Evolutionary conservation across 2,797 vertebrate species (phyloP).

Genomic region (Nothura maculosa): DNA sequence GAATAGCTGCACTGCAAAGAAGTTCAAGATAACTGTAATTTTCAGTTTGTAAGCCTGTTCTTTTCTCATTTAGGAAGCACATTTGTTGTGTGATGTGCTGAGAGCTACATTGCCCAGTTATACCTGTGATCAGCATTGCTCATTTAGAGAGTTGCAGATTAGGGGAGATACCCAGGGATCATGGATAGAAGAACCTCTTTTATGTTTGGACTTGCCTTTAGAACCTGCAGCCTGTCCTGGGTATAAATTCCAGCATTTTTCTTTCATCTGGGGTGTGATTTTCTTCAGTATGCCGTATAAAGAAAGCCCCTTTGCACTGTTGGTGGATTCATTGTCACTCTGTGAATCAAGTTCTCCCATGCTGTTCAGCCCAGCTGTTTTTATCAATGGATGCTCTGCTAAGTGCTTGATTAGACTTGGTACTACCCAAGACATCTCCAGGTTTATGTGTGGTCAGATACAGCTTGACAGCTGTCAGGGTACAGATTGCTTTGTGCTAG

Average conservation of each 20-base stretch:
- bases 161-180: neutral
- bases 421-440: neutral
- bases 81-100: neutral
- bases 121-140: neutral
- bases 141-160: neutral
- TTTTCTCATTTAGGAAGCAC: neutral
- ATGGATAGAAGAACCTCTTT: neutral
- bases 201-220: neutral
- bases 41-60: neutral
- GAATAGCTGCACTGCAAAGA: neutral
- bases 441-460: neutral
- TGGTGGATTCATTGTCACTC: neutral
- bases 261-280: neutral
- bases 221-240: neutral
- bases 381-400: neutral
- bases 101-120: neutral
- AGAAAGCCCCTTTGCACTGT: neutral
- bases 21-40: neutral
- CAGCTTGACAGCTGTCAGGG: neutral
- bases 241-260: neutral
- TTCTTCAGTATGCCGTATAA: neutral
- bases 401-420: neutral
- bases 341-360: neutral
- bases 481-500: neutral
- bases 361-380: neutral